A percentile compares a stretch with the other conserved stretches of the same genome.
phyloP scores from a whole-genome alignment of 1,140 invertebrate species.

The Telenomus remus region DNA sequence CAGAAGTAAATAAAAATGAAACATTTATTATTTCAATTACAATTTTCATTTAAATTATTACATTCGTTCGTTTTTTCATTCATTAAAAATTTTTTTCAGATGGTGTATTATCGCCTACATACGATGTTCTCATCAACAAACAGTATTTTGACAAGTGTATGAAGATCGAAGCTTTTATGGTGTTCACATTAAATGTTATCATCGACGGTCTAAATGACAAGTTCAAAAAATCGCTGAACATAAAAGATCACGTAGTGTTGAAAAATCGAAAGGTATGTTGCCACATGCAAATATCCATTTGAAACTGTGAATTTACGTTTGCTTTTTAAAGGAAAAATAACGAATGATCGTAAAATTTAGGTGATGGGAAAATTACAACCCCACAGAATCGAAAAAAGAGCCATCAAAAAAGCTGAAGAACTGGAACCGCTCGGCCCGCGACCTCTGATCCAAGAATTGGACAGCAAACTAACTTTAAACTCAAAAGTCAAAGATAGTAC shows the following conservation, averaged over 20 bases:
- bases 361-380: conserved; percentile 82
- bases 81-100: conserved; percentile 47
- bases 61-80: no score
- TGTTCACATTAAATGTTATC: conserved; percentile 67
- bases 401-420: conserved; percentile 70
- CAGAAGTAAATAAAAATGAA: conserved; percentile 74
- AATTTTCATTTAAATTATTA: no score
- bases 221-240: conserved; percentile 61
- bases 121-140: conserved; percentile 70
- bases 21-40: not conserved
- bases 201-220: conserved; percentile 66
- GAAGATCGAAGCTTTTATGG: conserved; percentile 61
- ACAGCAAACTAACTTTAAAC: conserved; percentile 13
- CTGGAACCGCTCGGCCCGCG: not conserved
- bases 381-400: conserved; percentile 83
- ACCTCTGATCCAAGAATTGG: conserved; percentile 78
- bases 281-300: not conserved
- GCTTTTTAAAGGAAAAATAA: no score
- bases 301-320: no score
- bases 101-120: conserved; percentile 61
- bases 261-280: conserved; percentile 78
- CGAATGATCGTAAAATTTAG: no score
- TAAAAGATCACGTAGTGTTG: conserved; percentile 75
- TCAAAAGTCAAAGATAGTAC: conserved; percentile 46
- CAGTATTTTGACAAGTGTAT: conserved; percentile 68